Evolutionary conservation across 1,140 invertebrate species (phyloP), one percentile per base, ranked within the genome.

Genomic region (Drosophila arizonae): DNA sequence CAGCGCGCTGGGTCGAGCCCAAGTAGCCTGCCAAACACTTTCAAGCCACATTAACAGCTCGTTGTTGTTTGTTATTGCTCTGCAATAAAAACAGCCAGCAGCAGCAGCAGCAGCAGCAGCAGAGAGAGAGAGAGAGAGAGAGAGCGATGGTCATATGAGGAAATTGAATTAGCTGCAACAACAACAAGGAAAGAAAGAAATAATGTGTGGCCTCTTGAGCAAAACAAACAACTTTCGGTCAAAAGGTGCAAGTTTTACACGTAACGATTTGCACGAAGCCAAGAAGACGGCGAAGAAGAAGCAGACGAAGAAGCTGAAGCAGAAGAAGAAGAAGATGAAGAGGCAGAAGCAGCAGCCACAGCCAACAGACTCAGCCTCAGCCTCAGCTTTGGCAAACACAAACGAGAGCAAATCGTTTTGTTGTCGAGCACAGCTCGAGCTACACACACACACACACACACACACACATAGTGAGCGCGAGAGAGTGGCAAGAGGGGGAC

Each of bases 391-490:
- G 21, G 71, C 81, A 68, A 70, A 77, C 84, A 88, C 79, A 88
- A 88, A 88, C 80, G 84, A 88, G 84, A 88, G 85, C 84, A 88
- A 88, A 88, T 88, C 84, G 84, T 88, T 88, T 88, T 88, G 84
- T 88, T 88, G 84, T 88, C 82, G 76, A 72, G 70, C 72, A 72
- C 63, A 58, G 55, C n/a, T 43, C 55, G 36, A 54, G 17, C 17
- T 17, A 17, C 17, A 17, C 17, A 17, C 17, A 17, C 17, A 17
- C 17, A 17, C 17, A 17, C 17, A 17, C 17, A 17, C 17, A 17
- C 17, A 28, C 51, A 33, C 26, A 24, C 30, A 33, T 4, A 33
- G 33, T 10, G 33, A 33, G 33, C 6, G 33, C 6, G 8, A 33
- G 33, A 33, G 8, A 33, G 33, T 10, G 1, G 9, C 6, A 1